These are phyloP conservation scores for Itoplectis maculator DNA, from an alignment of 2,888 invertebrate genomes.

Conservation along the genomic window DNA sequence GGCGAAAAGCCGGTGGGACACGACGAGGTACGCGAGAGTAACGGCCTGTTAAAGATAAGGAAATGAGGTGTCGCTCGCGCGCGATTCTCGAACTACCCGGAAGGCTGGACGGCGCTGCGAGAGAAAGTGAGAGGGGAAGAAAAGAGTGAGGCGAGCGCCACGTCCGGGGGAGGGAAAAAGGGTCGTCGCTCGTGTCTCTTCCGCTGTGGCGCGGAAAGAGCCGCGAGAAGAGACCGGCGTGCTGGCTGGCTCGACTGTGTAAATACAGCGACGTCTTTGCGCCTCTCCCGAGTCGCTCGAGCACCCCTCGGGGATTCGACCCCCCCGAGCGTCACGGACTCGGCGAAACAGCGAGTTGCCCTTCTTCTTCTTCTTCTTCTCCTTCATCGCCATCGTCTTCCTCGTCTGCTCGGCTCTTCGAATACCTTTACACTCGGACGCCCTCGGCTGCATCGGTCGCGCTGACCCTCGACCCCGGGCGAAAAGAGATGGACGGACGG, in stretches of 20 bases:
- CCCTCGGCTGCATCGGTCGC: conserved; percentile 62
- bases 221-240: background rate
- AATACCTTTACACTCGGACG: conserved; percentile 84
- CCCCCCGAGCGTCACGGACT: conserved; percentile 51
- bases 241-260: conserved; percentile 53
- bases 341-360: conserved; percentile 62
- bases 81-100: conserved; percentile 63
- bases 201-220: conserved; percentile 18
- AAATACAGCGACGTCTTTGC: conserved; percentile 57
- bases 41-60: conserved; percentile 85
- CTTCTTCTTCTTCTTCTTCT: conserved; percentile 63
- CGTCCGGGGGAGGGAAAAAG: conserved; percentile 55
- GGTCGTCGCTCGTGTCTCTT: conserved; percentile 45
- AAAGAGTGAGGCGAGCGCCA: conserved; percentile 51
- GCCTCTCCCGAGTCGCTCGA: conserved; percentile 52
- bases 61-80: conserved; percentile 84
- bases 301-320: conserved; percentile 76
- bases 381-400: no score
- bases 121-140: no score
- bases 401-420: conserved; percentile 69
- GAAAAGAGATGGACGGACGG: background rate
- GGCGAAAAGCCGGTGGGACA: conserved; percentile 27
- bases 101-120: conserved; percentile 50
- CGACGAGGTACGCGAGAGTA: conserved; percentile 73
- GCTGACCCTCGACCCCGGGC: conserved; percentile 74